phyloP scores from a whole-genome alignment of 2,113 vertebrate species.

The Circaetus gallicus region DNA sequence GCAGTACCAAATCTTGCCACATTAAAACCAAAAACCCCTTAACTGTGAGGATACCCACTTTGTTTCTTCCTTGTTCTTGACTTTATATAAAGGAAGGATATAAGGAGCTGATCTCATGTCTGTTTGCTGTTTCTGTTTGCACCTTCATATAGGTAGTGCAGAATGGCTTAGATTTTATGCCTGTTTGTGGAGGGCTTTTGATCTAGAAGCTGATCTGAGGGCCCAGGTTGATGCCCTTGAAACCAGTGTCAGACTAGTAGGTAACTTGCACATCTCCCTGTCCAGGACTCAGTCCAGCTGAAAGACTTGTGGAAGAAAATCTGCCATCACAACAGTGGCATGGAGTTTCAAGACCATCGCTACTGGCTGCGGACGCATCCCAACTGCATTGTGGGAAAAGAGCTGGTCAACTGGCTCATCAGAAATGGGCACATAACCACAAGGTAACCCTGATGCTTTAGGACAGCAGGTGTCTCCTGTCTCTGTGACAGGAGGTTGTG shows the following conservation, averaged over 20 bases:
- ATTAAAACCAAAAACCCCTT: not conserved
- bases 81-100: not conserved
- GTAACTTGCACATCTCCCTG: not conserved
- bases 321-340: slow-evolving; percentile 93
- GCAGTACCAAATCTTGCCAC: not conserved
- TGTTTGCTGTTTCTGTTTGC: not conserved
- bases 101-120: not conserved
- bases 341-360: slow-evolving; percentile 98
- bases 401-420: slow-evolving; percentile 96
- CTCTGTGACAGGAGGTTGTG: not conserved
- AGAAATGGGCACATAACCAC: slow-evolving; percentile 93
- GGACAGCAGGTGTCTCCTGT: not conserved
- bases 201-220: not conserved
- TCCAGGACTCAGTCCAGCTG: slow-evolving; percentile 92
- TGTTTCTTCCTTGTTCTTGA: not conserved
- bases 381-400: slow-evolving; percentile 98
- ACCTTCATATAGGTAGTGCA: not conserved
- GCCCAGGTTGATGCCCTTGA: not conserved
- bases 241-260: not conserved
- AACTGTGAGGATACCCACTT: not conserved
- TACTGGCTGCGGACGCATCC: slow-evolving; percentile 97
- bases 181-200: not conserved
- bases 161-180: not conserved
- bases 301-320: slow-evolving; percentile 98
- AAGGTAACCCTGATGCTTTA: slow-evolving; percentile 74